These are phyloP conservation scores for Anadara kagoshimensis DNA, from an alignment of 1,140 invertebrate species.

Conservation along the genomic window DNA sequence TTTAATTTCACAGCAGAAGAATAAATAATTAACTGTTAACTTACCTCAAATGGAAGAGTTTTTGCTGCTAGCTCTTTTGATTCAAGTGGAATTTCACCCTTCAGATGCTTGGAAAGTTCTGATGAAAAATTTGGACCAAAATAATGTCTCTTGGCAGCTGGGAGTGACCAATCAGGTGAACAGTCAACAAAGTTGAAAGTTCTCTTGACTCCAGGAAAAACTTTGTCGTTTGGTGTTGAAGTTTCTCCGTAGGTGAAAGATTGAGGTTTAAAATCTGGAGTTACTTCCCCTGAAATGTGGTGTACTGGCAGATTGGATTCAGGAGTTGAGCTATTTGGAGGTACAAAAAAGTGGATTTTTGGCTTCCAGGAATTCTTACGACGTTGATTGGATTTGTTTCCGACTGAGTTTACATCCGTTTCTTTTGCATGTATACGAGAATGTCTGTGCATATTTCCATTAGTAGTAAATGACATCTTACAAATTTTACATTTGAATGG, in stretches of 20 bases:
- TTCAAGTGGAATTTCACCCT: too few species aligned
- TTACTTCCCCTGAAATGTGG: too few species aligned
- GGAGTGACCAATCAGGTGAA: conserved; percentile 19
- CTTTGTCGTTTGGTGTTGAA: conserved; percentile 1
- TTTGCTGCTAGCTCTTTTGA: too few species aligned
- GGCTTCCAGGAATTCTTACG: conserved; percentile 38
- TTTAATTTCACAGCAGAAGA: too few species aligned
- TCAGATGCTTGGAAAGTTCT: too few species aligned
- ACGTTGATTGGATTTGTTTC: conserved; percentile 30
- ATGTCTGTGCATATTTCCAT: conserved; percentile 91
- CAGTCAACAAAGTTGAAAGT: conserved; percentile 31
- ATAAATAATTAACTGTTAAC: too few species aligned
- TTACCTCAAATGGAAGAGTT: too few species aligned
- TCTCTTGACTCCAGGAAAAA: conserved; percentile 24
- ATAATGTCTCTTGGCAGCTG: too few species aligned
- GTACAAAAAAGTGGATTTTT: conserved; percentile 15
- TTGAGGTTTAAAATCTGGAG: conserved; percentile 7
- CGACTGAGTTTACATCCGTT: conserved; percentile 45
- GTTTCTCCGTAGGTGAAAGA: conserved; percentile 5
- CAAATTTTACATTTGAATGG: conserved; percentile 83
- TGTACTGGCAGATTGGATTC: too few species aligned
- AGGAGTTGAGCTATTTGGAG: conserved; percentile 11
- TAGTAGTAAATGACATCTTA: conserved; percentile 88
- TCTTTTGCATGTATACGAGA: conserved; percentile 80
- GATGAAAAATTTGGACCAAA: too few species aligned